Percentiles rank a stretch among this genome's conserved stretches.
Conservation (phyloP, 2,113 vertebrate genomes). For the Falcunculus frontatus region DNA sequence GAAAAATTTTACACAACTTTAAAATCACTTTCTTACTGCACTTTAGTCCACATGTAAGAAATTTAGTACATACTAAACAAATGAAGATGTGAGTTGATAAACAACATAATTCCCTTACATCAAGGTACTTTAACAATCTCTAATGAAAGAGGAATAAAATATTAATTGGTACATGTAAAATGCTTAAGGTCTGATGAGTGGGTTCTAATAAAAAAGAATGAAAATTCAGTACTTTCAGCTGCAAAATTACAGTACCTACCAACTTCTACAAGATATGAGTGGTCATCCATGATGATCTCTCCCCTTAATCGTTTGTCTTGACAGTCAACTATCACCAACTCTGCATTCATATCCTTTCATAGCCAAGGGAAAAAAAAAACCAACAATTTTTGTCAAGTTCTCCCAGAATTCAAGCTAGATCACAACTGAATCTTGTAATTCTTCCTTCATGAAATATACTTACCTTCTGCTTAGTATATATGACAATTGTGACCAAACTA, state of each 20-base stretch:
- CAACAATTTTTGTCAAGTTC: not conserved
- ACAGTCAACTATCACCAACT: constrained; percentile 80
- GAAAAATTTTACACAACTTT: not conserved
- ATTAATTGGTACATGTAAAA: not conserved
- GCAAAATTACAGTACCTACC: constrained; percentile 74
- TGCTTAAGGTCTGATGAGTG: not conserved
- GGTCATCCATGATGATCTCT: constrained; percentile 80
- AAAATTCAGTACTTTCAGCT: not conserved
- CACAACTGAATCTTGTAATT: not conserved
- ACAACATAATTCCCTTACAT: not conserved
- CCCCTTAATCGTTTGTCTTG: constrained; percentile 74
- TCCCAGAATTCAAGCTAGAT: not conserved
- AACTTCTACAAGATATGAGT: constrained; percentile 85
- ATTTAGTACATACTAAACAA: not conserved
- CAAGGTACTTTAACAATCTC: not conserved
- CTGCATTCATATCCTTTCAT: constrained; percentile 73
- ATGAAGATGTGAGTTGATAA: not conserved
- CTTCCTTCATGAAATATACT: not conserved
- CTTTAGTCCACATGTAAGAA: not conserved
- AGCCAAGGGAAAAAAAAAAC: not conserved
- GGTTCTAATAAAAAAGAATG: not conserved
- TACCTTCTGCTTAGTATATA: constrained; percentile 87
- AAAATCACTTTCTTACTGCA: not conserved
- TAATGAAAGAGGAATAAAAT: not conserved
- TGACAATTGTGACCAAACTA: constrained; percentile 76